Evolutionary conservation across 2,113 vertebrate genomes (phyloP).

Genomic region (Pseudorectes ferrugineus): DNA sequence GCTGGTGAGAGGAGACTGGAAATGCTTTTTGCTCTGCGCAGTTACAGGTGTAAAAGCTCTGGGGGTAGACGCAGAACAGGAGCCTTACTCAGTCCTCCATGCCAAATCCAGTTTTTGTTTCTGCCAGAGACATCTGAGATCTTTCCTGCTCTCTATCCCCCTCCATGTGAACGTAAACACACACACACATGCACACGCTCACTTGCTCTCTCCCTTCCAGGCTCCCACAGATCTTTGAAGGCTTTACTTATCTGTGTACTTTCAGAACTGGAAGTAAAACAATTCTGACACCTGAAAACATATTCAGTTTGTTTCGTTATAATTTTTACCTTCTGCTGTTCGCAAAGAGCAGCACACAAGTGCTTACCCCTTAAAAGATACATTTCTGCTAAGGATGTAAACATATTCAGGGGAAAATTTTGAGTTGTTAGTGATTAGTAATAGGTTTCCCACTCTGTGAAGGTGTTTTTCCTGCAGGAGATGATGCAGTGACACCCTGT

Average conservation of each 20-base stretch:
- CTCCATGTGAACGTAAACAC: accelerated
- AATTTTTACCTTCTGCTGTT: background rate
- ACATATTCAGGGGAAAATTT: background rate
- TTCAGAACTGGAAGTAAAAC: background rate
- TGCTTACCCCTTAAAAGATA: background rate
- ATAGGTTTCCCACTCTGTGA: background rate
- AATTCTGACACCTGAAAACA: background rate
- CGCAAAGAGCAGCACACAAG: background rate
- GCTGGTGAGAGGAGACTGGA: background rate
- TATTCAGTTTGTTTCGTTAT: background rate
- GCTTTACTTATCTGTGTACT: background rate
- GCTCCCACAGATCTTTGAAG: background rate
- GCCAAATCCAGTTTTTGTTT: background rate
- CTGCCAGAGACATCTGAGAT: background rate
- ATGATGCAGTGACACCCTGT: background rate
- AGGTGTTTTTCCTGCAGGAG: background rate
- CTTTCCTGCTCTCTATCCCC: accelerated
- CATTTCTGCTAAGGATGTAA: background rate
- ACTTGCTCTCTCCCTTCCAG: background rate
- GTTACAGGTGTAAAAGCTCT: background rate
- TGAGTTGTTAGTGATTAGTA: background rate
- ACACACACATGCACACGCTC: no score
- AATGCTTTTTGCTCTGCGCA: background rate
- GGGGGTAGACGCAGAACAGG: background rate
- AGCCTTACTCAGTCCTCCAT: background rate